phyloP scores from a whole-genome alignment of 1,140 invertebrate genomes.

The Nasonia giraulti region DNA sequence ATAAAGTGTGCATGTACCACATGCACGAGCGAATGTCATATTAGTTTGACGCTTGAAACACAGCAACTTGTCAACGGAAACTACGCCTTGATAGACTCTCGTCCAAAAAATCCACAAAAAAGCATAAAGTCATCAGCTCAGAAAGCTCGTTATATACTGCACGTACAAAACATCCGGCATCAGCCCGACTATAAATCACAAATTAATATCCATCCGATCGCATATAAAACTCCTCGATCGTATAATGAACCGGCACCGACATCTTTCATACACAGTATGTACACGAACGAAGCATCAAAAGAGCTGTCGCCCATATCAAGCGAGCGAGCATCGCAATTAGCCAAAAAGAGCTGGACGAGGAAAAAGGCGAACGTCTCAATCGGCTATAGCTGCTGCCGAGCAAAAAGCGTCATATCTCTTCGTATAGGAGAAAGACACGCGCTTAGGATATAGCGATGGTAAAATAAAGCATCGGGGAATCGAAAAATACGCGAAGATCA shows the following conservation, averaged over 20 bases:
- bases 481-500: conserved; percentile 29
- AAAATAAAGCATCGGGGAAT: conserved; percentile 50
- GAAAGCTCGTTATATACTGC: not conserved
- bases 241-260: not conserved
- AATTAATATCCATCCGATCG: conserved; percentile 7
- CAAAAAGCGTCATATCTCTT: not conserved
- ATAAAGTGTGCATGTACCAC: too few relatives aligned
- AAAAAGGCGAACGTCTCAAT: conserved; percentile 38
- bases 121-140: not conserved
- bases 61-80: too few relatives aligned
- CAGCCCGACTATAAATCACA: not conserved
- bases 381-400: not conserved
- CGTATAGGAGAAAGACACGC: not conserved
- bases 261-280: too few relatives aligned
- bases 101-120: not conserved
- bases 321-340: not conserved
- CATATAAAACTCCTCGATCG: not conserved
- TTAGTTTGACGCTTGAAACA: too few relatives aligned
- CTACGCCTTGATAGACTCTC: too few relatives aligned
- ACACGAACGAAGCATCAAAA: not conserved
- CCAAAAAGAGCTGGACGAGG: not conserved
- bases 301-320: too few relatives aligned
- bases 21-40: too few relatives aligned
- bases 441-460: not conserved
- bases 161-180: not conserved